Evolutionary conservation across 2,797 vertebrate genomes (phyloP), one percentile per base, ranked within the genome.

Genomic region (Typhlichthys subterraneus): DNA sequence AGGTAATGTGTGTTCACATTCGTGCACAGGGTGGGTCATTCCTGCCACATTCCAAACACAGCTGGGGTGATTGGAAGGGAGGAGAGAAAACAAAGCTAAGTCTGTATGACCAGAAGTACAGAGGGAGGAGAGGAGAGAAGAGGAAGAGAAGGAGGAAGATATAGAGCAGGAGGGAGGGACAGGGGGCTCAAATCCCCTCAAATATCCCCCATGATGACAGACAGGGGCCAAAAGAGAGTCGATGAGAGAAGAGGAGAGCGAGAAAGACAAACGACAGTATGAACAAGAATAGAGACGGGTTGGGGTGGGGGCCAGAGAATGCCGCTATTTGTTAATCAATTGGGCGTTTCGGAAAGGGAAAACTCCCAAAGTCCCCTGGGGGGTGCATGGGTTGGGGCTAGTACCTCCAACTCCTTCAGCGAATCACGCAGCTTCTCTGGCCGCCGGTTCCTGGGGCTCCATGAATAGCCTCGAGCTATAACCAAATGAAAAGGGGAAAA

Each of bases 351-450:
- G 83, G 87, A 90, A 88, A 90, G 89, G 88, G 89, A 90, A 93
- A 94, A 93, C 88, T 91, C 81, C 3, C 33, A 84, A 88, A 85
- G 73, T 86, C 87, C 88, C 88, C 77, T 60, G 75, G 76, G 87
- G 78, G 83, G 76, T 75, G 73, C 81, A 84, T 75, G 85, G 61
- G 76, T 67, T 3, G 48, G 46, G 93, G 86, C 66, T 85, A 88
- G 71, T 94, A 98, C 97, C 97, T 99, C 96, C 10, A 98, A 81
- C 85, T 98, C 97, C 91, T 92, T 96, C 74, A 99, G 93, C 54
- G 92, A 90, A 83, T 98, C 95, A 60, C 93, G 91, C 64, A 98
- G 93, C 89, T 93, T 98, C 90, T 97, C 96, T 1, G 94, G 92
- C 55, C 96, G 90, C 84, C 89, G 95, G 86, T 94, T 96, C 91